A percentile compares a stretch with the other conserved stretches of the same genome.
phyloP scores from a whole-genome alignment of 2,797 vertebrate species.

The Amniataba percoides region DNA sequence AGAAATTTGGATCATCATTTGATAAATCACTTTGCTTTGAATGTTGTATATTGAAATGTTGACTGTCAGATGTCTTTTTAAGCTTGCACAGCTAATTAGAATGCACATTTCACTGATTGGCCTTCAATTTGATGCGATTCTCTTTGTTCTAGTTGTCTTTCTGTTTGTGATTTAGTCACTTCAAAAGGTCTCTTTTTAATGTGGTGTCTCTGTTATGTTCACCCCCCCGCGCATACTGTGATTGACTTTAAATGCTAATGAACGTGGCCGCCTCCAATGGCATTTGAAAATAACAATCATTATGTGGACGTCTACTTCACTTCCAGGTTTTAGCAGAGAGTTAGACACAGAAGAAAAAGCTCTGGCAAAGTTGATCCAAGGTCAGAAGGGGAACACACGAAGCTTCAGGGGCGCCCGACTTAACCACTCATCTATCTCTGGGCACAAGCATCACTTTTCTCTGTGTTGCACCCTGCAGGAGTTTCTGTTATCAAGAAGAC shows the following conservation, averaged over 20 bases:
- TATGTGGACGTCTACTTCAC: not conserved
- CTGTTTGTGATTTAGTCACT: constrained; percentile 15
- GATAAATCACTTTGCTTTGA: constrained; percentile 17
- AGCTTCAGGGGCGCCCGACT: constrained; percentile 47
- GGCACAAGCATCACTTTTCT: constrained; percentile 32
- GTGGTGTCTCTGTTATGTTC: constrained; percentile 5
- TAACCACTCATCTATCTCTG: constrained; percentile 54
- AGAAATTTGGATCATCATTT: not conserved
- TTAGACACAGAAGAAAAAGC: constrained; percentile 10
- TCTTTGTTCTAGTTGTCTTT: constrained; percentile 5
- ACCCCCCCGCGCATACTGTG: constrained; percentile 3
- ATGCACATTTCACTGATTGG: constrained; percentile 7
- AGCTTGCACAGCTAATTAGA: constrained; percentile 13
- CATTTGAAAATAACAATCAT: constrained; percentile 12
- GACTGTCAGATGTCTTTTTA: constrained; percentile 35
- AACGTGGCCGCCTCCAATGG: constrained; percentile 4
- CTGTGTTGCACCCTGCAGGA: constrained; percentile 47
- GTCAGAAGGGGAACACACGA: constrained; percentile 9
- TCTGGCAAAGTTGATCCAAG: constrained; percentile 55
- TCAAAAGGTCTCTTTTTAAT: not conserved
- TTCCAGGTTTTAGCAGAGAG: not conserved
- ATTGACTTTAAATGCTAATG: constrained; percentile 31
- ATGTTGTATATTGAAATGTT: not conserved
- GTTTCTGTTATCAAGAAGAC: constrained; percentile 52
- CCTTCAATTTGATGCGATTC: constrained; percentile 1